A percentile compares a stretch with the other conserved stretches of the same genome.
These are phyloP conservation scores for Aulostomus chinensis DNA, from an alignment of 2,797 vertebrate genomes.

Conservation along the genomic window DNA sequence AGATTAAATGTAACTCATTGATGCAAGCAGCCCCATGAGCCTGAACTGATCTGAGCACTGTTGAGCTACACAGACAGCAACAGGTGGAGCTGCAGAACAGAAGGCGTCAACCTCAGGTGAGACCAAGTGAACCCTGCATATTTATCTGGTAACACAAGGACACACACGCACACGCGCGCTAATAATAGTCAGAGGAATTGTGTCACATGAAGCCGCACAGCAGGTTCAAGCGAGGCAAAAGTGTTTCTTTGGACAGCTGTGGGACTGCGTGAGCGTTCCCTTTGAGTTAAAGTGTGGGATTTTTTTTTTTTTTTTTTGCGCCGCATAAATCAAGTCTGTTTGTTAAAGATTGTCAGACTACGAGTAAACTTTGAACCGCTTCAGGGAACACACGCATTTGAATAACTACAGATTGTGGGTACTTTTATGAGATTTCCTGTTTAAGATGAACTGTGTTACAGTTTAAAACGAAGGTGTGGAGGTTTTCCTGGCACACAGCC, in stretches of 20 bases:
- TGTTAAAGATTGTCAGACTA: slow-evolving; percentile 40
- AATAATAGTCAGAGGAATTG: slow-evolving; percentile 16
- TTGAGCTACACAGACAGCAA: slow-evolving; percentile 6
- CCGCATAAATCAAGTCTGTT: neutral
- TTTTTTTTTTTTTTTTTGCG: neutral
- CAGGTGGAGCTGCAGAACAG: slow-evolving; percentile 13
- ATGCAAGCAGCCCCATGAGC: too few relatives aligned
- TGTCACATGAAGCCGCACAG: neutral
- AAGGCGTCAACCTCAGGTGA: neutral
- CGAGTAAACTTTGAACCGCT: slow-evolving; percentile 50
- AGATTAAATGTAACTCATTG: too few relatives aligned
- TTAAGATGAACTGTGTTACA: slow-evolving; percentile 4
- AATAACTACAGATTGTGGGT: neutral
- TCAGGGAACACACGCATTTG: neutral
- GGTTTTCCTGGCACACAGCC: neutral
- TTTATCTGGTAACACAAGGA: neutral
- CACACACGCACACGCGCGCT: neutral
- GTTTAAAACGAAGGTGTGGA: neutral
- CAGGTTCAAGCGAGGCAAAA: too few relatives aligned
- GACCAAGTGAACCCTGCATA: slow-evolving; percentile 4
- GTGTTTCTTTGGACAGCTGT: too few relatives aligned
- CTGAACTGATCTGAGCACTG: neutral
- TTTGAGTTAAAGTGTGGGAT: too few relatives aligned
- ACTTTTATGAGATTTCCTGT: slow-evolving; percentile 6
- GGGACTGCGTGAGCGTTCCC: too few relatives aligned